phyloP scores from a whole-genome alignment of 2,113 vertebrate genomes.

The Bubo blakistoni region DNA sequence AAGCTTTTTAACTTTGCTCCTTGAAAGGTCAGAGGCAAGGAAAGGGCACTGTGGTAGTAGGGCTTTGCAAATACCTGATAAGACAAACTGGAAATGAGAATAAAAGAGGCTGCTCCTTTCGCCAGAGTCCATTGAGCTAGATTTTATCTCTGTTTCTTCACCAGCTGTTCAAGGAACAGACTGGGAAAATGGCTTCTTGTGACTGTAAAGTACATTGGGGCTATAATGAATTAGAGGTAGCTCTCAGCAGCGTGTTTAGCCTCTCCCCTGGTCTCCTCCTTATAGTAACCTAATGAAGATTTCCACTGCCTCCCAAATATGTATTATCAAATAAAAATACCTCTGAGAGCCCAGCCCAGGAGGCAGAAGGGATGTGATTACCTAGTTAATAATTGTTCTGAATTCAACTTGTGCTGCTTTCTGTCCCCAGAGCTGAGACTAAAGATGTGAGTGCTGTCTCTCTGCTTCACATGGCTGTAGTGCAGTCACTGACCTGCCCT shows the following conservation, averaged over 20 bases:
- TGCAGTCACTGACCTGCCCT: neutral
- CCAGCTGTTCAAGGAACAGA: neutral
- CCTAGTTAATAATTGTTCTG: neutral
- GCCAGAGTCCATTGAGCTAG: neutral
- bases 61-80: neutral
- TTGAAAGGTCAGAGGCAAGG: neutral
- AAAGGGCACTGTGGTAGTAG: neutral
- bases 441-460: neutral
- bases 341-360: neutral
- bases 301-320: neutral
- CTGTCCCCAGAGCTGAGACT: fast-evolving
- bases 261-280: neutral
- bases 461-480: neutral
- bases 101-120: neutral
- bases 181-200: neutral
- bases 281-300: neutral
- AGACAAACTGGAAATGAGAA: neutral
- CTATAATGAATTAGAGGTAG: neutral
- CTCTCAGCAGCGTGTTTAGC: neutral
- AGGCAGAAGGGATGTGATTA: neutral
- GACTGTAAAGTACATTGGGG: neutral
- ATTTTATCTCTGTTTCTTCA: neutral
- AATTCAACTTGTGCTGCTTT: neutral
- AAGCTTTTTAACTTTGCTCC: neutral
- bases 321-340: neutral